Evolutionary conservation across 1,140 invertebrate species (phyloP).

Genomic region (Drosophila bocki): DNA sequence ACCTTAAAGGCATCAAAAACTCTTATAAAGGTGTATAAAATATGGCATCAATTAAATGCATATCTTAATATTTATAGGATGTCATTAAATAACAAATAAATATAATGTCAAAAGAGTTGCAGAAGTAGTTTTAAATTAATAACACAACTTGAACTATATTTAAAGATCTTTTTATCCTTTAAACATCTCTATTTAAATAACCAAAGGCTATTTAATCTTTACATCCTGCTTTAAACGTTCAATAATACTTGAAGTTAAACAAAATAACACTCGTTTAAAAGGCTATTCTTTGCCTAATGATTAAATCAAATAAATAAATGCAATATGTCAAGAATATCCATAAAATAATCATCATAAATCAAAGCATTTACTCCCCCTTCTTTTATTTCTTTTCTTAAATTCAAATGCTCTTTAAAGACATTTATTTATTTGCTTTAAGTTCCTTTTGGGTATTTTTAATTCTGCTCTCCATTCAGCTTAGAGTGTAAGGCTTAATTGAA

Average conservation of each 20-base stretch:
- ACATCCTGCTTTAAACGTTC: background rate
- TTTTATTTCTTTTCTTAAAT: background rate
- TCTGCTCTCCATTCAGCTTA: background rate
- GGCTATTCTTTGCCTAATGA: background rate
- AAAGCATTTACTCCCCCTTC: background rate
- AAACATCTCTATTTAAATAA: background rate
- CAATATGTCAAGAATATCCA: constrained; percentile 1
- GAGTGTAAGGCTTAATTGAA: constrained; percentile 20
- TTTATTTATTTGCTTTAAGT: background rate
- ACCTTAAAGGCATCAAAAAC: background rate
- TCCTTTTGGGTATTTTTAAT: background rate
- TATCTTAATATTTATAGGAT: background rate
- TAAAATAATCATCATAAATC: constrained; percentile 8
- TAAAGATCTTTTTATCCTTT: background rate
- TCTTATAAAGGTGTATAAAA: background rate
- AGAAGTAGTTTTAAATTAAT: background rate
- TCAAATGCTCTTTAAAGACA: background rate
- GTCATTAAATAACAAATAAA: no score
- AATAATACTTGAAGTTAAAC: background rate
- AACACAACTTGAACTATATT: background rate
- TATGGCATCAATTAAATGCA: no score
- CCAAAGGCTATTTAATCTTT: background rate
- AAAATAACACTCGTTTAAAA: no score
- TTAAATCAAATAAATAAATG: background rate
- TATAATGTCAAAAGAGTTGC: background rate